Base-by-base conservation (phyloP, 2,888 invertebrate genomes). In the Carterocephalus palaemon region DNA sequence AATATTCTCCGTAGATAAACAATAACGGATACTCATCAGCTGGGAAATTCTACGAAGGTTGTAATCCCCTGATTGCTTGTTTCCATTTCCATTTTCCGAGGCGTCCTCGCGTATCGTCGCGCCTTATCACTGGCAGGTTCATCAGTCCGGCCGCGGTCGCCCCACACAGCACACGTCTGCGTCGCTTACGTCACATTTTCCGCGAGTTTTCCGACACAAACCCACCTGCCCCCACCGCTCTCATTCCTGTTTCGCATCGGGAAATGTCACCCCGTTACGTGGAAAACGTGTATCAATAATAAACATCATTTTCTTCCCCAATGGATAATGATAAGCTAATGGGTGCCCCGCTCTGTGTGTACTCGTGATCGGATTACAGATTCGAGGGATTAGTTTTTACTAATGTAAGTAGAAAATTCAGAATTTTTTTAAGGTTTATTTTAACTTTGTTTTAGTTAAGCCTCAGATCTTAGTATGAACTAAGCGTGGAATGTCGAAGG, bases 351-450 rank as follows among this genome's bases (percentile, higher is more conserved):
- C 55, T 63, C 66, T 64, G 71, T 70, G 74, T 72, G 67, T 64
- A 64, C 76, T 70, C 80, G 77, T 82, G 80, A 82, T 76, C 68
- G 79, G 77, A 82, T 81, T 80, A 75, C 75, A 55, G 69, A 70
- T 64, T 62, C 57, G 57, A 70, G 67, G 75, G 75, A 75, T 75
- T 70, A 70, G 67, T 77, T 76, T 75, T 75, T 64, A 65, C 59
- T 62, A 60, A 73, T 62, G 81, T 81, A 80, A 81, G 83, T 81
- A 68, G 56, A 59, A 15, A 17, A 26, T 60, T 58, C 56, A 60
- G 64, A 60, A 59, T 56, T 70, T 67, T 71, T 66, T 67, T 70
- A 67, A 71, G 72, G 70, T 69, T 60, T 59, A 55, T 57, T 57
- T 46, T 34, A 20, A 23, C 13, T 54, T 52, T 52, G 56, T 62